Evolutionary conservation across 2,797 vertebrate genomes (phyloP), one percentile per base, ranked within the genome.

Genomic region (Sebastes oblongus): DNA sequence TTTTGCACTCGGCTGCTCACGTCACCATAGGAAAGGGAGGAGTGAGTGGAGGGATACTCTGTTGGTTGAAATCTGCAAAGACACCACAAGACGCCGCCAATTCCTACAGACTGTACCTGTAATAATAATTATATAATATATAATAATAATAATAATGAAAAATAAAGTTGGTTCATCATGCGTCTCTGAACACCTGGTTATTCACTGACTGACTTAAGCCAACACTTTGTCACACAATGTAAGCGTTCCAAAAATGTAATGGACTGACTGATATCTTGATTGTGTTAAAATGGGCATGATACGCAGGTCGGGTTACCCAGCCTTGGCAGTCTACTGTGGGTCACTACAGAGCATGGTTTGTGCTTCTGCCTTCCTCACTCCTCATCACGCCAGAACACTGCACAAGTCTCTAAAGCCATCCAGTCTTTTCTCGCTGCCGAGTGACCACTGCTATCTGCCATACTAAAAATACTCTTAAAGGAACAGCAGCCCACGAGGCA

Each of bases 381-480:
- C 60, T 76, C 91, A 93, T 94, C 93, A 91, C 84, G 85, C 89
- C 91, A 77, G 78, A 3, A 75, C 89, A 84, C 75, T 59, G 84
- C 74, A 89, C 89, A 88, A 87, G 85, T 71, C 92, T 85, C 91
- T 86, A 25, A 84, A 93, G 89, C 93, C 87, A 88, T 86, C 86
- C 88, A 94, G 88, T 83, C 87, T 78, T 90, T 93, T 94, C 92
- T 93, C 87, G 88, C 91, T 88, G 87, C 92, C 72, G 81, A 95
- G 91, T 96, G 95, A 95, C 94, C 95, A 93, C 87, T 85, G 90
- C 91, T 93, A 89, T 92, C 90, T 88, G 88, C 86, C 88, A 77
- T 73, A 91, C 95, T 96, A 96, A 96, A 96, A 96, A 96, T 96
- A 96, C 92, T 90, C 94, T 96, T 96, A 96, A 96, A 96, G 95